A percentile compares a stretch with the other conserved stretches of the same genome.
phyloP scores from a whole-genome alignment of 1,140 invertebrate species.

The Lutraria rhynchaena region DNA sequence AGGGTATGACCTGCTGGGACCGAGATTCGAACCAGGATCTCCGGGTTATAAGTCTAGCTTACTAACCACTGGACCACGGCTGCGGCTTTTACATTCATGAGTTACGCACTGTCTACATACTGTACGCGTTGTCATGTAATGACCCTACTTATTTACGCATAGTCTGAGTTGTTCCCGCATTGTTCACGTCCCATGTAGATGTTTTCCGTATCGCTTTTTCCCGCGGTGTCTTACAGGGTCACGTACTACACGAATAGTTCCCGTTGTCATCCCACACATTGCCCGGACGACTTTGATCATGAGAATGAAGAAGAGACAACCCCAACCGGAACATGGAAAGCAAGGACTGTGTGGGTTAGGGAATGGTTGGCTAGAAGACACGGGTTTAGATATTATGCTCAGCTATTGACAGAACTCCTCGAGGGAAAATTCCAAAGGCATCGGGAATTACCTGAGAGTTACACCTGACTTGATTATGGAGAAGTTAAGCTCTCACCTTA shows the following conservation, averaged over 20 bases:
- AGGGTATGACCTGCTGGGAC: too few species aligned
- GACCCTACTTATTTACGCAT: too few species aligned
- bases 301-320: background rate
- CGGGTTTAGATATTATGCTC: background rate
- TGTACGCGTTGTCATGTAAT: too few species aligned
- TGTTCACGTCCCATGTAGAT: too few species aligned
- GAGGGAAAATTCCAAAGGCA: background rate
- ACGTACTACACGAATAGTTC: background rate
- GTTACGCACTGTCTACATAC: too few species aligned
- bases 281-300: background rate
- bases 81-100: too few species aligned
- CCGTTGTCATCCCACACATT: background rate
- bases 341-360: background rate
- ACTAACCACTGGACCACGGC: too few species aligned
- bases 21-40: too few species aligned
- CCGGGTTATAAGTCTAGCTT: too few species aligned
- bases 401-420: background rate
- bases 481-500: background rate
- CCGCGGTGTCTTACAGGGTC: too few species aligned
- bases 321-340: background rate
- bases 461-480: background rate
- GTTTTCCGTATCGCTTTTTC: too few species aligned
- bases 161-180: too few species aligned
- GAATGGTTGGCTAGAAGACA: constrained; percentile 5
- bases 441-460: background rate